Evolutionary conservation across 1,140 invertebrate species (phyloP), one percentile per base, ranked within the genome.

Genomic region (Brachionus paranguensis): DNA sequence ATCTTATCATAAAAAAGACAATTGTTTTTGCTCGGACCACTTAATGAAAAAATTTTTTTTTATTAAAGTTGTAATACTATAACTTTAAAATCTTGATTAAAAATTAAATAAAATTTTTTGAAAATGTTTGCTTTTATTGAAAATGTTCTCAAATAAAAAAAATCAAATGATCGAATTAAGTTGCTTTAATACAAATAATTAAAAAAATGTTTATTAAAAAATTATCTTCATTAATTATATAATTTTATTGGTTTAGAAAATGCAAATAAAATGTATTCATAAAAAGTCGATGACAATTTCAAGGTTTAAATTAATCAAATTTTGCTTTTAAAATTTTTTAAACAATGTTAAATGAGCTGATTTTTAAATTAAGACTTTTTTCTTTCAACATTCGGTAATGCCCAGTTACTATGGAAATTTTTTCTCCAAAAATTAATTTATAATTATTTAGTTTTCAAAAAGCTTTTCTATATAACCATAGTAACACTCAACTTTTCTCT

Each of bases 401-500:
- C 17, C 6, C 53, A 8, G 68, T 72, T 17, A 10, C 68, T 12
- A 72, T 72, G 20, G 68, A 72, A 72, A 72, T 43, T 24, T 37
- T 20, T 41, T 20, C 20, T 7, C 17, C 10, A 72, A 72, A 17
- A 20, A 72, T 24, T 72, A 72, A 72, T 72, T 20, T 41, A 72
- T n/a, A 43, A 41, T 72, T 72, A 20, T 72, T 72, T 43, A 37
- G 41, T 72, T 72, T 43, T 43, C 12, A 41, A 72, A 70, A 72
- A 72, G 68, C 68, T 72, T 43, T 72, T 43, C 29, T 60, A 45
- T n/a, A 43, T 41, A 17, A 41, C 68, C 37, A 72, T 43, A n/a
- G 68, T 20, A 72, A 72, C 68, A 43, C 68, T 72, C 33, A 72
- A 72, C 33, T 72, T 72, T 72, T 72, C 33, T 43, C 20, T 72